Evolutionary conservation across 2,888 invertebrate species (phyloP).

Genomic region (Encarsia formosa): DNA sequence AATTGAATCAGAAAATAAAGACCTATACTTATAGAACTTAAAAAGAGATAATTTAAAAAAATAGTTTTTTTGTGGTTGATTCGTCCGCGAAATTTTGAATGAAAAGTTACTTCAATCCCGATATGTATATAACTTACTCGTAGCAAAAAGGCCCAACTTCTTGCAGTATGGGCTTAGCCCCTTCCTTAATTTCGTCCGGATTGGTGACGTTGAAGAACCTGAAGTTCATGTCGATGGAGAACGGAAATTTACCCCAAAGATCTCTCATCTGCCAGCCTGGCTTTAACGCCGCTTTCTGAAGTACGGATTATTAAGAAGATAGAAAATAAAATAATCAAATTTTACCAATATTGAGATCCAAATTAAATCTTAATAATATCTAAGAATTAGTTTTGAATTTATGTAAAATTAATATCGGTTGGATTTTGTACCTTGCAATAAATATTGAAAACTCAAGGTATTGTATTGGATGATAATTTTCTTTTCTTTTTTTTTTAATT

Average conservation of each 20-base stretch:
- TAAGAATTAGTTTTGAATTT: too few relatives aligned
- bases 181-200: conserved; percentile 65
- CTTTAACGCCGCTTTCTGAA: conserved; percentile 14
- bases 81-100: neutral
- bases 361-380: too few relatives aligned
- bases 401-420: too few relatives aligned
- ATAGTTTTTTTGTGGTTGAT: neutral
- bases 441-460: too few relatives aligned
- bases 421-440: too few relatives aligned
- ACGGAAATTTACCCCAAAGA: conserved; percentile 74
- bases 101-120: neutral
- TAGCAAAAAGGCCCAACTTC: conserved; percentile 82
- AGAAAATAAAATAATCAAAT: too few relatives aligned
- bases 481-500: too few relatives aligned
- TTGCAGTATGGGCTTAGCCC: conserved; percentile 66
- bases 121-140: conserved; percentile 60
- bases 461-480: too few relatives aligned
- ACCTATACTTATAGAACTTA: too few relatives aligned
- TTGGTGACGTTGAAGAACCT: conserved; percentile 82
- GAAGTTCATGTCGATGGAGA: conserved; percentile 71
- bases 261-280: conserved; percentile 50
- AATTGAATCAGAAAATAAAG: too few relatives aligned
- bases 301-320: too few relatives aligned
- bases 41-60: neutral
- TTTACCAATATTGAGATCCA: too few relatives aligned